Conservation (phyloP, 2,797 vertebrate genomes). For the Alectoris magna region DNA sequence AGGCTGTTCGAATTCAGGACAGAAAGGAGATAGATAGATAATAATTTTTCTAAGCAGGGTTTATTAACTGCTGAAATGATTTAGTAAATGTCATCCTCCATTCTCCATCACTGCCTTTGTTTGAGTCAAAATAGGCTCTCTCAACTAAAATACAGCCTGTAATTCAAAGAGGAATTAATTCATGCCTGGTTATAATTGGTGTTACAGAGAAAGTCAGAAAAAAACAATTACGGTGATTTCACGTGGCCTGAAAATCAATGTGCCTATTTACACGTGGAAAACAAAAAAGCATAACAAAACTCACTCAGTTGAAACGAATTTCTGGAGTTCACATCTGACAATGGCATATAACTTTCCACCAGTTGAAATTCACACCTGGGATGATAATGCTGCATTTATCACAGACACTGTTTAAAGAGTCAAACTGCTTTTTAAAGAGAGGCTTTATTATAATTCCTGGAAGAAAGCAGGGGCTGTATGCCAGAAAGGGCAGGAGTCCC, state of each 20-base stretch:
- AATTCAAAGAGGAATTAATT: background rate
- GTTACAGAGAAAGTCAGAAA: conserved; percentile 19
- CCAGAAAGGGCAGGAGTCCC: background rate
- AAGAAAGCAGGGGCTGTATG: background rate
- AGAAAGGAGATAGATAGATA: conserved; percentile 5
- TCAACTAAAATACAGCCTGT: conserved; percentile 4
- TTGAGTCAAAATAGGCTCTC: conserved; percentile 33
- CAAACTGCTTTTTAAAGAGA: background rate
- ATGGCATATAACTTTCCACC: background rate
- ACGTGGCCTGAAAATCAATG: conserved; percentile 33
- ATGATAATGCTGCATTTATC: background rate
- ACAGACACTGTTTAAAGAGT: background rate
- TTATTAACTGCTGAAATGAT: conserved; percentile 44
- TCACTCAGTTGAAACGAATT: conserved; percentile 9
- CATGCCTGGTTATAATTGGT: conserved; percentile 8
- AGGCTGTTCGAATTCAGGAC: background rate
- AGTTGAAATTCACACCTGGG: background rate
- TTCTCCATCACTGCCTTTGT: conserved; percentile 38
- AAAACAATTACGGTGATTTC: conserved; percentile 45
- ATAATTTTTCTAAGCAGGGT: conserved; percentile 21
- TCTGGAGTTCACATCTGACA: background rate
- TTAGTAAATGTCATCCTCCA: conserved; percentile 18
- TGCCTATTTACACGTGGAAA: background rate
- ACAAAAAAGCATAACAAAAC: background rate
- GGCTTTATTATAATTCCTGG: background rate